A percentile compares a stretch with the other conserved stretches of the same genome.
Conservation (phyloP, 2,797 vertebrate genomes). For the Morelia viridis region DNA sequence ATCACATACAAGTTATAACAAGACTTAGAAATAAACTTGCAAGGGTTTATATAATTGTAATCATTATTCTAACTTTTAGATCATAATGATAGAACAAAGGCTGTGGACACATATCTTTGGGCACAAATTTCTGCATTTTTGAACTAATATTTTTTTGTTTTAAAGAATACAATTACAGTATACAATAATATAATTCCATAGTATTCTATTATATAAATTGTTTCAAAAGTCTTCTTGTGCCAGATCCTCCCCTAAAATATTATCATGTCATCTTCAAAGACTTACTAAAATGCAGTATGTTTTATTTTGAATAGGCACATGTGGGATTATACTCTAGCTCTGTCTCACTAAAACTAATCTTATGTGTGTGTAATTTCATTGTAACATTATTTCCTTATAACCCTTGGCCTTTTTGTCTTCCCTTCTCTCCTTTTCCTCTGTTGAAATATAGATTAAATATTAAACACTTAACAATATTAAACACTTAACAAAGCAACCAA, state of each 20-base stretch:
- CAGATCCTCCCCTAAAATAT: not conserved
- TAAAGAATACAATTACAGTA: not conserved
- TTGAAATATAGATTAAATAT: not conserved
- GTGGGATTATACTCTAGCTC: not conserved
- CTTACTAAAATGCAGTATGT: not conserved
- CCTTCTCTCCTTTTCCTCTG: not conserved
- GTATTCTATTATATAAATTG: not conserved
- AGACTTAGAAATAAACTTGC: not conserved
- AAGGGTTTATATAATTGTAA: not conserved
- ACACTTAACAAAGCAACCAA: not conserved
- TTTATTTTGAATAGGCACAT: not conserved
- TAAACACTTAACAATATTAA: not conserved
- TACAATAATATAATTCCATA: not conserved
- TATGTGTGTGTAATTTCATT: not conserved
- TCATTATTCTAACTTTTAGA: not conserved
- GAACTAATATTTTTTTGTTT: not conserved
- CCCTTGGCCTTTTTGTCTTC: not conserved
- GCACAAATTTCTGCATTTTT: not conserved
- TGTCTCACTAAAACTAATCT: too few relatives aligned
- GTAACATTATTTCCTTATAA: not conserved
- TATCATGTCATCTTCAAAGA: not conserved
- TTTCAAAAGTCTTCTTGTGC: not conserved
- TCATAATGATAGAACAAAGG: not conserved
- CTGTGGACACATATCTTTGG: not conserved
- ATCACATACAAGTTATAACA: not conserved